Evolutionary conservation across 2,888 invertebrate species (phyloP).

Genomic region (Achlya flavicornis): DNA sequence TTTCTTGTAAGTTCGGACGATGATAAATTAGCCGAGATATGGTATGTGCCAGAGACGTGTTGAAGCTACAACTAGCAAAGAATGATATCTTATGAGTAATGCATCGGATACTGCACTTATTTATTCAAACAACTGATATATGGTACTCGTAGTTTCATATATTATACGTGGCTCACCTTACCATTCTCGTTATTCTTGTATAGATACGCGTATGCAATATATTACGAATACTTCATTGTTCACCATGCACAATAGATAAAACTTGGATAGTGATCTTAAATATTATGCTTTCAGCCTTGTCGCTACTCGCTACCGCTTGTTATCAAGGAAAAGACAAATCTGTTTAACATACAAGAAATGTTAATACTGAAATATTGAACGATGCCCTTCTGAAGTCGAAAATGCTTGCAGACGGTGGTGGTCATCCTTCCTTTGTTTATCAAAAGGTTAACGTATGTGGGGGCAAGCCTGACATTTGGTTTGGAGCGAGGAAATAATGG

Average conservation of each 20-base stretch:
- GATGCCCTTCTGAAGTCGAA: background rate
- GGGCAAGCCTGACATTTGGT: background rate
- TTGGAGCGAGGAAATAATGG: background rate
- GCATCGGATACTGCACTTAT: slow-evolving; percentile 9
- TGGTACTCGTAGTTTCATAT: background rate
- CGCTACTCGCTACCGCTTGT: background rate
- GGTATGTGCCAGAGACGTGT: slow-evolving; percentile 51
- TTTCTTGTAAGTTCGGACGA: slow-evolving; percentile 59
- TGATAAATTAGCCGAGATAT: slow-evolving; percentile 71
- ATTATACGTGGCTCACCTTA: background rate
- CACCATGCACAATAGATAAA: too few species aligned
- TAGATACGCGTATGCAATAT: background rate
- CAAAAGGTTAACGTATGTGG: background rate
- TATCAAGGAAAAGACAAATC: background rate
- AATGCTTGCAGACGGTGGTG: background rate
- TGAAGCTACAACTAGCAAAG: slow-evolving; percentile 29
- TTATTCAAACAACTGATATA: background rate
- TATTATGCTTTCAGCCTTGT: background rate
- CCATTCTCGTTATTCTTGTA: background rate
- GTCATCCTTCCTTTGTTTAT: slow-evolving; percentile 6
- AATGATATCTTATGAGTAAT: slow-evolving; percentile 38
- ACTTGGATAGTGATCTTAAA: too few species aligned
- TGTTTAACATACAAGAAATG: background rate
- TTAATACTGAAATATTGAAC: background rate
- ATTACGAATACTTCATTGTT: background rate